Conservation (phyloP, 2,797 vertebrate species). For the Urosaurus nigricauda region DNA sequence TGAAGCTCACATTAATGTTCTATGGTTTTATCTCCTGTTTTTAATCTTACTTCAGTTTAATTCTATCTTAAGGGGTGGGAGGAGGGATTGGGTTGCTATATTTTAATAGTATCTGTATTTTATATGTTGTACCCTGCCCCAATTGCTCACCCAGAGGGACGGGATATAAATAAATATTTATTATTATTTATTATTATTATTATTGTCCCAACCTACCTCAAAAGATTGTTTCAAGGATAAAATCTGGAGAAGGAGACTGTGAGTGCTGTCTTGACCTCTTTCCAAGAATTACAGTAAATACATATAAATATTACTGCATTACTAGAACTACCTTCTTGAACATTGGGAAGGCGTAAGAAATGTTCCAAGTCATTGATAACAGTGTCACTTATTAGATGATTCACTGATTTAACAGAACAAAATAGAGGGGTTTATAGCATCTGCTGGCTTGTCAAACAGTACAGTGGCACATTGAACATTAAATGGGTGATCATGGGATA, state of each 20-base stretch:
- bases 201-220: not conserved
- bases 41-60: too few relatives aligned
- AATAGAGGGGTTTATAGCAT: conserved; percentile 2
- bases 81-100: too few relatives aligned
- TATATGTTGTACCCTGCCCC: too few relatives aligned
- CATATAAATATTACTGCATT: not conserved
- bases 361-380: not conserved
- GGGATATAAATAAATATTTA: too few relatives aligned
- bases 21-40: too few relatives aligned
- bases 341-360: not conserved
- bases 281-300: not conserved
- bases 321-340: not conserved
- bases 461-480: conserved; percentile 23
- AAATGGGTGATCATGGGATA: conserved; percentile 34
- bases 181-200: too few relatives aligned
- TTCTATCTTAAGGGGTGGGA: too few relatives aligned
- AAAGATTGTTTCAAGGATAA: not conserved
- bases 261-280: not conserved
- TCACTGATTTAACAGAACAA: not conserved
- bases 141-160: too few relatives aligned
- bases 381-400: not conserved
- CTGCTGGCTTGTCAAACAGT: conserved; percentile 37
- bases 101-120: too few relatives aligned
- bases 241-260: not conserved
- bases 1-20: too few relatives aligned